Evolutionary conservation across 2,888 invertebrate genomes (phyloP), one percentile per base, ranked within the genome.

Genomic region (Mythimna ferrago): DNA sequence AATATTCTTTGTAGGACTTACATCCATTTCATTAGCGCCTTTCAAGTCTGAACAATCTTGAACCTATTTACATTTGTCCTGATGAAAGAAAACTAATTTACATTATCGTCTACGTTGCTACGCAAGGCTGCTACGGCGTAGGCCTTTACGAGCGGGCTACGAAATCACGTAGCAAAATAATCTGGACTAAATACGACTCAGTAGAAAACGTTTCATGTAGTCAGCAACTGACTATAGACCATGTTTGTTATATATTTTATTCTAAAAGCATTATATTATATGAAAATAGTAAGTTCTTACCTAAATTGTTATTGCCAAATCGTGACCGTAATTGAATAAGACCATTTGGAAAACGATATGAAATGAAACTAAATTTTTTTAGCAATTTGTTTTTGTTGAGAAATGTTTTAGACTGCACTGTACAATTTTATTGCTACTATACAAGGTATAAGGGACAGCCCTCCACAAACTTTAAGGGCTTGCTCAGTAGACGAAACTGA

Each of bases 141-240:
- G 35, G 35, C 35, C 35, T 58, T 35, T 58, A 35, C 10, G 58
- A 35, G 35, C 19, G 35, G 32, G 65, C 65, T 76, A 74, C 75
- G 81, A 80, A 68, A 63, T 63, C 80, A 83, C 81, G 84, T 83
- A 83, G 81, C 69, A 76, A 65, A 83, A 73, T 78, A 58, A 60
- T 78, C 62, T 32, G 2, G 44, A 56, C 38, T 65, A 78, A 32
- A 71, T 62, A 44, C 16, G 41, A 41, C 61, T 65, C 48, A 16
- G 21, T 32, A 35, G 48, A 57, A 76, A 35, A 73, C 64, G 38
- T 26, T 65, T 57, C 19, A 19, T 41, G 7, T 58, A 76, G 19
- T 66, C 53, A 65, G 70, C 32, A 56, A 58, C 11, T 19, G 56
- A 60, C 32, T 60, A 41, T 44, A 60, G 26, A 61, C 1, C 48